These are phyloP conservation scores for Hirundo rustica DNA, from an alignment of 2,797 vertebrate species.

Conservation along the genomic window DNA sequence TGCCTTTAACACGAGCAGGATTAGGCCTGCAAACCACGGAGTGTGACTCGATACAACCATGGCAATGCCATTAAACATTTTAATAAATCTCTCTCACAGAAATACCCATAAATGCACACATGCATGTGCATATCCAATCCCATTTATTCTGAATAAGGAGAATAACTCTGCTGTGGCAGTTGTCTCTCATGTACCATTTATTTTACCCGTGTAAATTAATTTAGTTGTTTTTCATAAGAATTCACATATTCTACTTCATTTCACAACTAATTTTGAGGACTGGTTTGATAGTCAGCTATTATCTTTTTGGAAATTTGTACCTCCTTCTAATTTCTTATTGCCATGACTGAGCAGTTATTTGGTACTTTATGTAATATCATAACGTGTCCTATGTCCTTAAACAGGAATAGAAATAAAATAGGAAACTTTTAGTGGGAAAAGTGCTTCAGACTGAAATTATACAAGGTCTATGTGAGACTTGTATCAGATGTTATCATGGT, in stretches of 20 bases:
- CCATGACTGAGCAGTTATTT: not conserved
- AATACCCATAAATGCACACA: constrained; percentile 34
- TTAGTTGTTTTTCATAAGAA: constrained; percentile 41
- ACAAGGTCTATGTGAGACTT: not conserved
- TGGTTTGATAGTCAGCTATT: constrained; percentile 25
- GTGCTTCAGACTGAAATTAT: not conserved
- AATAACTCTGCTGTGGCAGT: constrained; percentile 29
- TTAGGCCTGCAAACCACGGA: not conserved
- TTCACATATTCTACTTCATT: constrained; percentile 50
- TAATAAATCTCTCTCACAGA: constrained; percentile 35
- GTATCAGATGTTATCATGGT: not conserved
- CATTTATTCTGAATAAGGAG: constrained; percentile 40
- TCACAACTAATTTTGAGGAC: constrained; percentile 50
- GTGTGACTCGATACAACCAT: not conserved
- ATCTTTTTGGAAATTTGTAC: not conserved
- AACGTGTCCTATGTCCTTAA: not conserved
- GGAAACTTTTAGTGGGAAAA: not conserved
- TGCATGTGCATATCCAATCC: constrained; percentile 41
- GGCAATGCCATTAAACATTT: constrained; percentile 31
- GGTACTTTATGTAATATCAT: not conserved
- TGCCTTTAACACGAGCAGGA: not conserved
- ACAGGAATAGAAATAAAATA: not conserved
- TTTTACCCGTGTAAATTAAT: constrained; percentile 50
- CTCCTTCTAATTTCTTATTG: not conserved
- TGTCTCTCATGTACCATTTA: constrained; percentile 44